phyloP scores from a whole-genome alignment of 2,888 invertebrate genomes.

The Cyrtodaria siliqua region DNA sequence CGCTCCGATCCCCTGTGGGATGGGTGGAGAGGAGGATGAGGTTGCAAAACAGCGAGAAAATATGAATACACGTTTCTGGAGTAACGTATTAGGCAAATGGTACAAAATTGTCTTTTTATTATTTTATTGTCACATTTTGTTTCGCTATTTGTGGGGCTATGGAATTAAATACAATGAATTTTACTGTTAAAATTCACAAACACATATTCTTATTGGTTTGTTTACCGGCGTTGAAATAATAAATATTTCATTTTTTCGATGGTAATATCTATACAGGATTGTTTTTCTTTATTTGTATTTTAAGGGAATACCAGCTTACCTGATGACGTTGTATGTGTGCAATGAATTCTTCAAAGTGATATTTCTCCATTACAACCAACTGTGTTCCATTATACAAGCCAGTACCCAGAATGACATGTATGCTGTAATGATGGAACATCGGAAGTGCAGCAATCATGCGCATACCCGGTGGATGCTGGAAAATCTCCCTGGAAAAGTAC shows the following conservation, averaged over 20 bases:
- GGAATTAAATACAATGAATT: no score
- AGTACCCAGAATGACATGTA: constrained; percentile 19
- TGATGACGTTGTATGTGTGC: constrained; percentile 31
- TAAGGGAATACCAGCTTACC: constrained; percentile 15
- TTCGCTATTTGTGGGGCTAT: no score
- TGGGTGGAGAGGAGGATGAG: no score
- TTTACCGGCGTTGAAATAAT: background rate
- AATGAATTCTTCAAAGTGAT: constrained; percentile 26
- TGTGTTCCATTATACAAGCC: constrained; percentile 36
- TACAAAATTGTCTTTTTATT: no score
- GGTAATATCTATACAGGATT: no score
- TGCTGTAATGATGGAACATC: constrained; percentile 54
- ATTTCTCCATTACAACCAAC: constrained; percentile 47
- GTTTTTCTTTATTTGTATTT: background rate
- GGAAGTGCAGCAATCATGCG: constrained; percentile 25
- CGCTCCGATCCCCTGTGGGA: no score
- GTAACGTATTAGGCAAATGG: no score
- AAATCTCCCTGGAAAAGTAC: constrained; percentile 28
- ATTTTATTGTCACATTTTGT: no score
- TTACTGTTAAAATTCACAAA: background rate
- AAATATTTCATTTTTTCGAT: no score
- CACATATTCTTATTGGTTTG: no score
- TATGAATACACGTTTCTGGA: no score
- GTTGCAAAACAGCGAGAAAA: no score
- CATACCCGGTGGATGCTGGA: constrained; percentile 23